Evolutionary conservation across 2,797 vertebrate species (phyloP).

Genomic region (Danionella dracula): DNA sequence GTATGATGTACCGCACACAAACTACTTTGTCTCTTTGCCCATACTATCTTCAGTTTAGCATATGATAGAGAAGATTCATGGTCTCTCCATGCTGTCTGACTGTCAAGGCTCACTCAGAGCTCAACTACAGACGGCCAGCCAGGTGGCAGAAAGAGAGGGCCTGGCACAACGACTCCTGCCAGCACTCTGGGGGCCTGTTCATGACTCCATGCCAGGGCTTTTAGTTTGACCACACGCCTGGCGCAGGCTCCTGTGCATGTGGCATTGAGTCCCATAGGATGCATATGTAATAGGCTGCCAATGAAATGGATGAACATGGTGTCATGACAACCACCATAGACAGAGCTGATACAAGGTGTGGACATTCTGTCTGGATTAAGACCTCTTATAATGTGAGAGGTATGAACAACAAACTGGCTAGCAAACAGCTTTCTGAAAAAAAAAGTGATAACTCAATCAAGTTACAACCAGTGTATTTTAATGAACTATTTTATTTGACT

Average conservation of each 20-base stretch:
- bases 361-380: too few species aligned
- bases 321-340: background rate
- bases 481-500: too few species aligned
- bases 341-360: background rate
- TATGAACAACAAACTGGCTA: too few species aligned
- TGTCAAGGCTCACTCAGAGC: background rate
- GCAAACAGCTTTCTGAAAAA: too few species aligned
- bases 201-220: slow-evolving; percentile 12
- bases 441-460: too few species aligned
- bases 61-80: background rate
- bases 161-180: slow-evolving; percentile 2
- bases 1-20: too few species aligned
- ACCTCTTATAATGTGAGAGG: too few species aligned
- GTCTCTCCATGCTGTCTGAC: background rate
- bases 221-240: slow-evolving; percentile 31
- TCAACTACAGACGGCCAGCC: slow-evolving; percentile 27
- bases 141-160: slow-evolving; percentile 24
- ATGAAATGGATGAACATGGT: background rate
- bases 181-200: slow-evolving; percentile 9
- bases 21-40: background rate
- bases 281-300: background rate
- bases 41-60: background rate
- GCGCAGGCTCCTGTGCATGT: slow-evolving; percentile 40
- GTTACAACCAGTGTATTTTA: too few species aligned
- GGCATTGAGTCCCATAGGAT: slow-evolving; percentile 48